These are phyloP conservation scores for Calyptomena viridis DNA, from an alignment of 2,113 vertebrate genomes.

Conservation along the genomic window DNA sequence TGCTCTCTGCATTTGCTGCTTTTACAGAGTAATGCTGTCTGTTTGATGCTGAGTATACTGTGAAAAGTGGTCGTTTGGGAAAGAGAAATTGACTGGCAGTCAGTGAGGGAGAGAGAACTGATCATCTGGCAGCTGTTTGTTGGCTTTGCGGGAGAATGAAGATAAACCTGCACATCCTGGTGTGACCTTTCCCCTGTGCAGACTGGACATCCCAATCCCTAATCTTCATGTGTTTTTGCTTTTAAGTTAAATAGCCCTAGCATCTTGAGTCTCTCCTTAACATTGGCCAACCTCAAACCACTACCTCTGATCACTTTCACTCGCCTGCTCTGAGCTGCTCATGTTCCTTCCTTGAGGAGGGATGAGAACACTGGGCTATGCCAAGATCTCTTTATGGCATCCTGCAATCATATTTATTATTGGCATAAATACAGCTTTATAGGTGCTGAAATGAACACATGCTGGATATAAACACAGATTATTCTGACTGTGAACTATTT, in stretches of 20 bases:
- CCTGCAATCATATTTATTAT: not conserved
- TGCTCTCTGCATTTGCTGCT: not conserved
- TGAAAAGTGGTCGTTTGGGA: not conserved
- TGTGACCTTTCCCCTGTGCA: not conserved
- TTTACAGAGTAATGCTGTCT: not conserved
- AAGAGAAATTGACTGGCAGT: not conserved
- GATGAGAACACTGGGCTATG: not conserved
- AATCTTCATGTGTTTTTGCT: conserved; percentile 18
- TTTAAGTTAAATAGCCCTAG: not conserved
- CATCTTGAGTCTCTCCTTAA: not conserved
- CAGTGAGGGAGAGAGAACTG: not conserved
- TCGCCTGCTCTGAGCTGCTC: not conserved
- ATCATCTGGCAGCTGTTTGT: not conserved
- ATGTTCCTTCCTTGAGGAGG: not conserved
- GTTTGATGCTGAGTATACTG: not conserved
- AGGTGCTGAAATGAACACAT: not conserved
- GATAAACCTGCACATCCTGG: not conserved
- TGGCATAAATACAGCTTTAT: not conserved
- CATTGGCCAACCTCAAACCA: not conserved
- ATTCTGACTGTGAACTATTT: not conserved
- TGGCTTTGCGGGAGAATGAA: not conserved
- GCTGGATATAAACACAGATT: not conserved
- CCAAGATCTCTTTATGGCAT: not conserved
- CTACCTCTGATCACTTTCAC: not conserved
- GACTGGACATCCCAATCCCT: not conserved